Base-by-base conservation (phyloP, 2,797 vertebrate genomes). In the Dryobates pubescens region DNA sequence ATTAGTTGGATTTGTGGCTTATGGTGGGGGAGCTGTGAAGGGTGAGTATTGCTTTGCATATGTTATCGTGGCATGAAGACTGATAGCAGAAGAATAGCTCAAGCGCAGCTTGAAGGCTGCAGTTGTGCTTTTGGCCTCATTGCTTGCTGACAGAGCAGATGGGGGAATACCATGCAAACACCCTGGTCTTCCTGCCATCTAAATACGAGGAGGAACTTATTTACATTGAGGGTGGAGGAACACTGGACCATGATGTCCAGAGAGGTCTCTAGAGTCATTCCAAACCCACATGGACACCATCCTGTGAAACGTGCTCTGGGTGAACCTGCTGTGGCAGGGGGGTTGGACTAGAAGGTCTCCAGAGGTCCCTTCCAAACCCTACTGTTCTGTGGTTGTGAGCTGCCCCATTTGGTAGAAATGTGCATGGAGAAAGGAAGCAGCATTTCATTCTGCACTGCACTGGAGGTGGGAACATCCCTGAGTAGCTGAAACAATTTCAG, bases 1-100 rank as follows among this genome's bases (percentile, higher is more conserved):
- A 91, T 90, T 74, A 92, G 61, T 41, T 82, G 76, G 70, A 79
- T 89, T 78, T 88, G 93, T 76, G 80, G 51, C 36, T 88, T 89
- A 49, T 38, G 29, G 76, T 54, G 70, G n/a, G 68, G 77, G 43
- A 71, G 80, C 86, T 64, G 38, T 15, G 38, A 49, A 57, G 58
- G 24, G 49, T 38, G 73, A 73, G 38, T 72, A 72, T 19, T 81
- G 69, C 47, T 89, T 63, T 85, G 71, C 53, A 10, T 76, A 11
- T 53, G 14, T 32, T 58, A 14, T 8, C 0, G 0, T 75, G 59
- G 43, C 18, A 5, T 16, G 30, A 73, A 82, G 81, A 26, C 36
- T 51, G 59, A 36, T n/a, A 47, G 68, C 54, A 81, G 53, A 81
- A 67, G 34, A 54, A 45, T 7, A 43, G 49, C 18, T 64, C 64